phyloP scores from a whole-genome alignment of 2,113 vertebrate genomes.

The Apistogramma diplotaenia region DNA sequence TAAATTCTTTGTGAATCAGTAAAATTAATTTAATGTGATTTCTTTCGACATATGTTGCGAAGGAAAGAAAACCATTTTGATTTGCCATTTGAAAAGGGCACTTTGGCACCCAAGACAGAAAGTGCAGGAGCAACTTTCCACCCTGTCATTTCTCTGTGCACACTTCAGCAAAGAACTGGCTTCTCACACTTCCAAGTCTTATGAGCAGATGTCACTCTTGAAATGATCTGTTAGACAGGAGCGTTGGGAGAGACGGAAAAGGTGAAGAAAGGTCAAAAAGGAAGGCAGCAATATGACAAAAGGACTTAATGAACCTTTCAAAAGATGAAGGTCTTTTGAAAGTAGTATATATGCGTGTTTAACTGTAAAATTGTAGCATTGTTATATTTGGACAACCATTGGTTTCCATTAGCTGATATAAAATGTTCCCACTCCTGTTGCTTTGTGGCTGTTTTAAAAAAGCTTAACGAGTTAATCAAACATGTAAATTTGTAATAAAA shows the following conservation, averaged over 20 bases:
- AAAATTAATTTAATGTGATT: neutral
- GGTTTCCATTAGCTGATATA: slow-evolving; percentile 1
- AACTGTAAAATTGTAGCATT: slow-evolving; percentile 4
- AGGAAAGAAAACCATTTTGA: neutral
- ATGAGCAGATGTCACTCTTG: neutral
- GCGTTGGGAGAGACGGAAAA: neutral
- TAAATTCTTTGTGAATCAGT: neutral
- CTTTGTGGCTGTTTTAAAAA: neutral
- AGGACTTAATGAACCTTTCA: neutral
- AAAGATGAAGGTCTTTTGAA: neutral
- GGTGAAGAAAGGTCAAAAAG: neutral
- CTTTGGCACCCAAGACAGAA: neutral
- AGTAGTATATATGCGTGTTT: neutral
- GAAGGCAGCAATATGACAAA: neutral
- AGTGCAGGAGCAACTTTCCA: neutral
- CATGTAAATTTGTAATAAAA: neutral
- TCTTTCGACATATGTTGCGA: neutral
- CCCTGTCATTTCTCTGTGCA: neutral
- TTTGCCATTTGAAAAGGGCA: neutral
- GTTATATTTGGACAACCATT: neutral
- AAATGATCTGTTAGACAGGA: neutral
- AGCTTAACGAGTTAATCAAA: neutral
- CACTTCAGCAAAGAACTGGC: neutral
- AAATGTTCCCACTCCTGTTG: neutral
- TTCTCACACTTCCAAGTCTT: neutral